These are phyloP conservation scores for Pyrocoelia pectoralis DNA, from an alignment of 2,888 invertebrate genomes.

Conservation along the genomic window DNA sequence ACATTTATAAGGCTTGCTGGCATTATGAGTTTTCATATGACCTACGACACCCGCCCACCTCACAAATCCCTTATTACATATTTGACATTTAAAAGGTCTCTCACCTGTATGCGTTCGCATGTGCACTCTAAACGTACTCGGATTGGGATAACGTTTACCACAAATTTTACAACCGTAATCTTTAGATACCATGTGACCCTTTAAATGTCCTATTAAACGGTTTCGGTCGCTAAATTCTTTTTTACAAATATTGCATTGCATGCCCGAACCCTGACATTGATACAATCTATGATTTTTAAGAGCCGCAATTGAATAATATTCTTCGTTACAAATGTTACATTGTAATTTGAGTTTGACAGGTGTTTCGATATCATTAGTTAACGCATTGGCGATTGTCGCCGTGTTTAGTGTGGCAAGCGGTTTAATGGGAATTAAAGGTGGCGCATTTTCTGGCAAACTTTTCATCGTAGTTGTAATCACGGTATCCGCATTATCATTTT, in stretches of 20 bases:
- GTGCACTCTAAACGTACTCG: slow-evolving; percentile 62
- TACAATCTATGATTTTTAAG: slow-evolving; percentile 50
- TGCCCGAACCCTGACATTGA: slow-evolving; percentile 44
- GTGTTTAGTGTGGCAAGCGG: slow-evolving; percentile 41
- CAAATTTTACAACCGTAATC: slow-evolving; percentile 57
- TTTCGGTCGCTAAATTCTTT: slow-evolving; percentile 54
- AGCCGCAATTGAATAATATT: slow-evolving; percentile 46
- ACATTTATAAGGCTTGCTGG: slow-evolving; percentile 53
- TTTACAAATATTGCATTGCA: slow-evolving; percentile 55
- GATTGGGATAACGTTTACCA: slow-evolving; percentile 57
- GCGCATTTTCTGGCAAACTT: slow-evolving; percentile 47
- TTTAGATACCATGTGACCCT: slow-evolving; percentile 56
- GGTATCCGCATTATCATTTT: slow-evolving; percentile 35
- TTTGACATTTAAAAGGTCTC: slow-evolving; percentile 55
- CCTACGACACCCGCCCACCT: slow-evolving; percentile 56
- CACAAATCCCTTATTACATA: slow-evolving; percentile 56
- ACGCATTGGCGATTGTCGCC: slow-evolving; percentile 37
- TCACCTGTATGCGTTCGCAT: slow-evolving; percentile 68
- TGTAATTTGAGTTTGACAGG: slow-evolving; percentile 44
- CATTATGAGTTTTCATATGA: slow-evolving; percentile 55
- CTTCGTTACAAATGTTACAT: slow-evolving; percentile 49
- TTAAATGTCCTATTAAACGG: slow-evolving; percentile 54
- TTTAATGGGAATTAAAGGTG: slow-evolving; percentile 55
- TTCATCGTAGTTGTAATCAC: slow-evolving; percentile 17
- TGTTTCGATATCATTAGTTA: slow-evolving; percentile 42